phyloP scores from a whole-genome alignment of 2,888 invertebrate genomes.

The Priocnemis perturbator region DNA sequence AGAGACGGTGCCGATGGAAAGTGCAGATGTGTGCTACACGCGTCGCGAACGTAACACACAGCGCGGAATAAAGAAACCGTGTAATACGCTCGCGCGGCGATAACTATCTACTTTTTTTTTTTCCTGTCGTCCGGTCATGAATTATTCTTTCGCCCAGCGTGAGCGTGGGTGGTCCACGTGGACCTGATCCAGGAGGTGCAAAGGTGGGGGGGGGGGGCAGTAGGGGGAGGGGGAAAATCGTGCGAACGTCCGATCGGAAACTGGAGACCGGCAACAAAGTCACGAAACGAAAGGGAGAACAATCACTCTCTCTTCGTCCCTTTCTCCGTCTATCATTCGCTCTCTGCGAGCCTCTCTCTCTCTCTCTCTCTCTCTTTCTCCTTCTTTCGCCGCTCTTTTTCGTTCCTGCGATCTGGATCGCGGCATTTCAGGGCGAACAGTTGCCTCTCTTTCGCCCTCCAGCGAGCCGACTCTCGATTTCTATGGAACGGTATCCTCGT shows the following conservation, averaged over 20 bases:
- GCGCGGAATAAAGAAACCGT: conserved; percentile 28
- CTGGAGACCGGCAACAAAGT: conserved; percentile 10
- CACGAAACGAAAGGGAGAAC: conserved; percentile 38
- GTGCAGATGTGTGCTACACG: conserved; percentile 30
- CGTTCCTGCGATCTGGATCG: too few species aligned
- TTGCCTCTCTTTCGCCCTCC: conserved; percentile 29
- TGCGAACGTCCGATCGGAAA: background rate
- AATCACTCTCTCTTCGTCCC: conserved; percentile 1
- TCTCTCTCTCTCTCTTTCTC: conserved; percentile 45
- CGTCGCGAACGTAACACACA: conserved; percentile 24
- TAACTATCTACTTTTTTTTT: conserved; percentile 6
- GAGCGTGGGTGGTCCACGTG: conserved; percentile 6
- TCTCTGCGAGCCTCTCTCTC: conserved; percentile 16
- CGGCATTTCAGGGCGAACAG: conserved; percentile 32
- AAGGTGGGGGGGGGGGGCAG: background rate
- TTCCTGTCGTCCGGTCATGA: background rate
- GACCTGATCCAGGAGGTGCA: background rate
- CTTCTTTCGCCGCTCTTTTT: conserved; percentile 10
- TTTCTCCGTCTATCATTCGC: too few species aligned
- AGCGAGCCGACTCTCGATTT: conserved; percentile 23
- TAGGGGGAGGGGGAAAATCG: background rate
- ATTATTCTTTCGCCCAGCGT: background rate
- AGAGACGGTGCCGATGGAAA: conserved; percentile 33
- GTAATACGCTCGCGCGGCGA: conserved; percentile 28
- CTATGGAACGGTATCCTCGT: conserved; percentile 14